These are phyloP conservation scores for Semicossyphus pulcher DNA, from an alignment of 2,113 vertebrate genomes.

Conservation along the genomic window DNA sequence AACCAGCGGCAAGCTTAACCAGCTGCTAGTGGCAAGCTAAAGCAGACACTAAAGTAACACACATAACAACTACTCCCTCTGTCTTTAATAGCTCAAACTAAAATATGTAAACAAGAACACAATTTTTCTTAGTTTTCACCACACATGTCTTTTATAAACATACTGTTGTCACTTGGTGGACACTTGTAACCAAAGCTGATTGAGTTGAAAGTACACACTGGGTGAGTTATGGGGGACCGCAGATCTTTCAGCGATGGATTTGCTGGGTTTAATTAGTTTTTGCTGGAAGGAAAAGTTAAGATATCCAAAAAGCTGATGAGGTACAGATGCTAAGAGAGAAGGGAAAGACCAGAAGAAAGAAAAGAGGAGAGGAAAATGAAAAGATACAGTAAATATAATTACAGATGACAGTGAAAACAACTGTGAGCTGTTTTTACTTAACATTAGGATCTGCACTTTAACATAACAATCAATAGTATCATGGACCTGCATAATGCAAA, in stretches of 20 bases:
- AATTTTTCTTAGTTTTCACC: not conserved
- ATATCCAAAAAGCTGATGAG: constrained; percentile 53
- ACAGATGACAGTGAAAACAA: too few species aligned
- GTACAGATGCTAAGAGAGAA: constrained; percentile 45
- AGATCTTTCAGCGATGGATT: constrained; percentile 5
- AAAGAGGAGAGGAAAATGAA: constrained; percentile 10
- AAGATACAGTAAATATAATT: constrained; percentile 5
- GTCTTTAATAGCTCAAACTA: not conserved
- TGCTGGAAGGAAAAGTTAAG: constrained; percentile 48
- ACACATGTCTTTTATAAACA: constrained; percentile 1
- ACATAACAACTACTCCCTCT: too few species aligned
- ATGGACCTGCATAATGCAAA: too few species aligned
- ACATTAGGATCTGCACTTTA: too few species aligned
- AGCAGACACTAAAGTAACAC: too few species aligned
- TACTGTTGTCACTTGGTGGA: constrained; percentile 4
- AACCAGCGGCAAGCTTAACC: too few species aligned
- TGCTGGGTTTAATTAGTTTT: constrained; percentile 42
- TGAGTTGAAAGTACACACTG: not conserved
- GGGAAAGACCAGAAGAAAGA: too few species aligned
- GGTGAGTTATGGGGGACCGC: not conserved
- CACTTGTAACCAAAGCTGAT: constrained; percentile 11
- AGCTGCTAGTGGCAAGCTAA: too few species aligned
- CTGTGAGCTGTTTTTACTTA: too few species aligned
- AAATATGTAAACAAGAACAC: not conserved
- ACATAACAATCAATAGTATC: too few species aligned